Evolutionary conservation across 64 coral and sea anemone species (phyloP).

Genomic region (Orbicella faveolata): DNA sequence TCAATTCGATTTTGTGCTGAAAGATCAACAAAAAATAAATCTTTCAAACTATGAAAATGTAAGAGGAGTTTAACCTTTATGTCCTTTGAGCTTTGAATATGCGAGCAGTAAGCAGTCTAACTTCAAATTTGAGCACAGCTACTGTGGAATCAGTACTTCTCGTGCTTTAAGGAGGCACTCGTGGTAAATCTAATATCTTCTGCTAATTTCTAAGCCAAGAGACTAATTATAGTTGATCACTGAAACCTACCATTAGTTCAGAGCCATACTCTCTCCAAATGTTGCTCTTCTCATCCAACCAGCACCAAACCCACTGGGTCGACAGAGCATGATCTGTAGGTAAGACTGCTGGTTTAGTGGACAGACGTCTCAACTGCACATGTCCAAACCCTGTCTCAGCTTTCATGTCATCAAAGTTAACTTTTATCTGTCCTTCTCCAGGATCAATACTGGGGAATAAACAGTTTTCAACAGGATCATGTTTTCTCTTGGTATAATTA

Average conservation of each 20-base stretch:
- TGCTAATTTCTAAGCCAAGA: not conserved
- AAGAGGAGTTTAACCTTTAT: too few species aligned
- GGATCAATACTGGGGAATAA: not conserved
- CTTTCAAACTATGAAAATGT: too few species aligned
- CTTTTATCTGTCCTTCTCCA: not conserved
- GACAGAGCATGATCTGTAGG: slow-evolving; percentile 11
- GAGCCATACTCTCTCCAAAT: not conserved
- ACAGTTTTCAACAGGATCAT: not conserved
- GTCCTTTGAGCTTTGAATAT: too few species aligned
- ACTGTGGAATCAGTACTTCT: too few species aligned
- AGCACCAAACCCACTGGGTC: slow-evolving; percentile 16
- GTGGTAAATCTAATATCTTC: not conserved
- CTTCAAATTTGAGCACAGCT: too few species aligned
- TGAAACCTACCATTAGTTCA: not conserved
- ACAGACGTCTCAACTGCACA: slow-evolving; percentile 28
- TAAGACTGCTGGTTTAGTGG: not conserved
- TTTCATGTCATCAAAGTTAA: slow-evolving; percentile 32
- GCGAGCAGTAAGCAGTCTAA: too few species aligned
- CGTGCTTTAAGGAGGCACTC: too few species aligned
- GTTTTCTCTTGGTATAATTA: too few species aligned
- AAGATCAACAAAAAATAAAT: too few species aligned
- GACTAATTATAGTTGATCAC: not conserved
- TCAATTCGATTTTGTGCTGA: not conserved
- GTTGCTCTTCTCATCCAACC: not conserved
- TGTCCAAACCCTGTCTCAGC: slow-evolving; percentile 4